Base-by-base conservation (phyloP, 2,888 invertebrate genomes). In the Cephus rjabovi region DNA sequence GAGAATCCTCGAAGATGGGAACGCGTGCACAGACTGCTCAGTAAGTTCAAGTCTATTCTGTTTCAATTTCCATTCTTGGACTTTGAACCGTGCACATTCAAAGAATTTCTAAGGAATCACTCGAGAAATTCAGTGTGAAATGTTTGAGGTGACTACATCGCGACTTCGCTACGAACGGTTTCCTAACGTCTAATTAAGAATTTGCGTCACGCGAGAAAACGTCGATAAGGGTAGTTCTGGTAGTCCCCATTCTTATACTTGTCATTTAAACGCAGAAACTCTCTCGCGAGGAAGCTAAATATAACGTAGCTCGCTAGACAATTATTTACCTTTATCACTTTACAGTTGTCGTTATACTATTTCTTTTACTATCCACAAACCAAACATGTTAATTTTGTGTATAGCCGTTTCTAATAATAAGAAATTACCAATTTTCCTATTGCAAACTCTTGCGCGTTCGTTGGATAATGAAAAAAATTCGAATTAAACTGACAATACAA, bases 1-100 rank as follows among this genome's bases (percentile, higher is more conserved):
- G 88, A 89, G 82, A 85, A 90, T 84, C 89, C 89, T 76, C 80
- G 81, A 37, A 84, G 85, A 76, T 88, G 89, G 89, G 83, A 87
- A 68, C 86, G 85, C 56, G 84, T 88, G 78, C 89, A 89, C 80
- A 85, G 87, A 74, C 82, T 89, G 76, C 85, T 90, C 75, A 83
- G 91, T 91, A 86, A 90, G 91, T 89, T 56, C 56, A 84, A 81
- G 33, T 33, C 68, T 68, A 33, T 77, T 34, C 73, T 30, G n/a
- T 56, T 56, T 56, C 56, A 56, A 56, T 56, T 56, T 56, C 56
- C 56, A 56, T 56, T 56, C 56, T 56, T 56, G 56, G 23, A 23
- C 56, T 56, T 56, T 56, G 23, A 23, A 56, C 56, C 23, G 15
- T 23, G 23, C 2, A 23, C 23, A 56, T 23, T 56, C 56, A 56